phyloP scores from a whole-genome alignment of 2,888 invertebrate species.

The Argynnis bischoffii region DNA sequence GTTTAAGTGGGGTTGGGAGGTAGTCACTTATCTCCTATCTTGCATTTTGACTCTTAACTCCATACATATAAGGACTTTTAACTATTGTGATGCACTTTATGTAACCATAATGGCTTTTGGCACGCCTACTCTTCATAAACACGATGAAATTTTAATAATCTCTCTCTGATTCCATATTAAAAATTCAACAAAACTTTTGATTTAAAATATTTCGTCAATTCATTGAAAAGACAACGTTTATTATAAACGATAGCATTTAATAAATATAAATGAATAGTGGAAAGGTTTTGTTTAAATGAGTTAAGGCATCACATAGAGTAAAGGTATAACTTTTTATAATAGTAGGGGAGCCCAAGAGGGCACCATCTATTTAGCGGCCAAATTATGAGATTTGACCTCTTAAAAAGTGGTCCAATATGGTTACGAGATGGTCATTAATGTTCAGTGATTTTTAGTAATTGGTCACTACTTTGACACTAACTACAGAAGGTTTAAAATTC shows the following conservation, averaged over 20 bases:
- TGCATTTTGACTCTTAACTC: conserved; percentile 21
- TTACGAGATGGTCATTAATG: no score
- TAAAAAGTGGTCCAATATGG: no score
- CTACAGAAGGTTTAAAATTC: no score
- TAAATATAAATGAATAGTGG: not conserved
- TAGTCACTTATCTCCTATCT: conserved; percentile 43
- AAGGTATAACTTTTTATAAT: no score
- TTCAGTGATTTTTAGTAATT: no score
- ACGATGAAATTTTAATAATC: conserved; percentile 43
- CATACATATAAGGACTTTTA: conserved; percentile 12
- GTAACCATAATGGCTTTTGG: conserved; percentile 69
- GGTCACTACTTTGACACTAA: no score
- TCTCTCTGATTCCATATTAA: conserved; percentile 35
- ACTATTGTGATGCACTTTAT: conserved; percentile 50
- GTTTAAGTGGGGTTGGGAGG: conserved; percentile 48
- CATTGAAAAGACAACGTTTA: not conserved
- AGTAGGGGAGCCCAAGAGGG: no score
- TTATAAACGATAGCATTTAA: conserved; percentile 11
- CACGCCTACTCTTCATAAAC: conserved; percentile 53
- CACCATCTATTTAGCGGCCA: no score
- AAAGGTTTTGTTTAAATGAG: not conserved
- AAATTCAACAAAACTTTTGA: conserved; percentile 1
- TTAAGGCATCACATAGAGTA: no score
- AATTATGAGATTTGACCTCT: no score
- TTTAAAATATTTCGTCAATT: not conserved